These are phyloP conservation scores for Andricus curvator DNA, from an alignment of 2,888 invertebrate genomes.

Conservation along the genomic window DNA sequence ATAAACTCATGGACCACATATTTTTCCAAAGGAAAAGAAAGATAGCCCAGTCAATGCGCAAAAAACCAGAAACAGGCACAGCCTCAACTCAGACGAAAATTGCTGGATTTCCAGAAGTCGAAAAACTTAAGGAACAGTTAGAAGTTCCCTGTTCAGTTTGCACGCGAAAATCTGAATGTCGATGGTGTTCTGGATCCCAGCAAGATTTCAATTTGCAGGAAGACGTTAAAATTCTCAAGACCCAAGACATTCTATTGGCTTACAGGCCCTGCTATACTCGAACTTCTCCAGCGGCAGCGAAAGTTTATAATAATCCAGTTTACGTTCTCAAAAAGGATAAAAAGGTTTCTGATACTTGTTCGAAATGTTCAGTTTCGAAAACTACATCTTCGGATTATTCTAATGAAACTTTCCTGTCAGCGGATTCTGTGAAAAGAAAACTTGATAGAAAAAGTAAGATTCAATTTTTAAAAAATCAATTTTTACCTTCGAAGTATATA, in stretches of 20 bases:
- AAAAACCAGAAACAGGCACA: slow-evolving; percentile 49
- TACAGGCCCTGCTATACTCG: slow-evolving; percentile 61
- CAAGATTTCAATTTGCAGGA: slow-evolving; percentile 38
- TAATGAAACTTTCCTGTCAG: background rate
- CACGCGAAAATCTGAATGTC: slow-evolving; percentile 54
- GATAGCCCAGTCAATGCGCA: slow-evolving; percentile 53
- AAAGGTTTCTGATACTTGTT: background rate
- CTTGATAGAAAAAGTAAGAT: background rate
- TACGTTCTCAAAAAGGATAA: background rate
- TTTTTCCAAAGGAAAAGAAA: slow-evolving; percentile 55
- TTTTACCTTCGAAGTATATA: no score
- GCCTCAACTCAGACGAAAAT: slow-evolving; percentile 59
- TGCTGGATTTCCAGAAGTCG: slow-evolving; percentile 58
- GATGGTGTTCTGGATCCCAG: slow-evolving; percentile 45
- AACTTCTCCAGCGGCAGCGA: slow-evolving; percentile 48
- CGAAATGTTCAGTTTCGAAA: background rate
- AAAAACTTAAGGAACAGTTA: slow-evolving; percentile 52
- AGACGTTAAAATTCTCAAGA: slow-evolving; percentile 51
- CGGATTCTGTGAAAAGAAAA: background rate
- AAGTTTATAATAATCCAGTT: background rate
- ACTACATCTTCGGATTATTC: slow-evolving; percentile 1
- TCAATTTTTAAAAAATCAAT: background rate
- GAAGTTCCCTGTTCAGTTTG: slow-evolving; percentile 57
- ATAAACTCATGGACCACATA: slow-evolving; percentile 52
- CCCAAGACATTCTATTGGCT: slow-evolving; percentile 62